Conservation (phyloP, 2,797 vertebrate genomes). For the Microhierax caerulescens region DNA sequence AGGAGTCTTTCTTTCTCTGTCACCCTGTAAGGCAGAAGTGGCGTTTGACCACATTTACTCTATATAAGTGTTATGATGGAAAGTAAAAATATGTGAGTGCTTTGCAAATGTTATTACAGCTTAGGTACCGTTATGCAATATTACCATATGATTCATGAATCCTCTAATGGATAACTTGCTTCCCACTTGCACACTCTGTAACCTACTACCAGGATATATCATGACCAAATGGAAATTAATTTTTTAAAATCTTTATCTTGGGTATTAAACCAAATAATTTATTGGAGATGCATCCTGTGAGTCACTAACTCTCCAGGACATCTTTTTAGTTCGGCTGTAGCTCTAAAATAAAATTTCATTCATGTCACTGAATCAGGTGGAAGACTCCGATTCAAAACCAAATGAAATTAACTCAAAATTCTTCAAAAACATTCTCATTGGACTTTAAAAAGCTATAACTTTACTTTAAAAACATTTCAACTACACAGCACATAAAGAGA, state of each 20-base stretch:
- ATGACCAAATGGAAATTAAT: background rate
- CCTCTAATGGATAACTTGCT: background rate
- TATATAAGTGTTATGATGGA: background rate
- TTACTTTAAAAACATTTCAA: background rate
- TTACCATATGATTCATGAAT: constrained; percentile 9
- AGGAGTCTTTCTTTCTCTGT: background rate
- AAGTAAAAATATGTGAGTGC: background rate
- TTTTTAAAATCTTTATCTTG: background rate
- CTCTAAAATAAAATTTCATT: background rate
- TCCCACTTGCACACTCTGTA: background rate
- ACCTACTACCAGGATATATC: background rate
- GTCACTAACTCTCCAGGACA: background rate
- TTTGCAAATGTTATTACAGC: background rate
- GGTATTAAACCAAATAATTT: background rate
- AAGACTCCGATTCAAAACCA: background rate
- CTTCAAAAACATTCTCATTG: background rate
- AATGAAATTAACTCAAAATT: background rate
- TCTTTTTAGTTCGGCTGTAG: background rate
- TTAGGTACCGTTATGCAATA: background rate
- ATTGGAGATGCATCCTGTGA: background rate
- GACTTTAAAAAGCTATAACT: background rate
- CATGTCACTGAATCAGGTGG: background rate
- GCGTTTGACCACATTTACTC: background rate
- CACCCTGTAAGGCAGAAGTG: background rate
- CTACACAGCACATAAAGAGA: background rate